A percentile compares a stretch with the other conserved stretches of the same genome.
Evolutionary conservation across 2,797 vertebrate species (phyloP).

Genomic region (Helostoma temminkii): DNA sequence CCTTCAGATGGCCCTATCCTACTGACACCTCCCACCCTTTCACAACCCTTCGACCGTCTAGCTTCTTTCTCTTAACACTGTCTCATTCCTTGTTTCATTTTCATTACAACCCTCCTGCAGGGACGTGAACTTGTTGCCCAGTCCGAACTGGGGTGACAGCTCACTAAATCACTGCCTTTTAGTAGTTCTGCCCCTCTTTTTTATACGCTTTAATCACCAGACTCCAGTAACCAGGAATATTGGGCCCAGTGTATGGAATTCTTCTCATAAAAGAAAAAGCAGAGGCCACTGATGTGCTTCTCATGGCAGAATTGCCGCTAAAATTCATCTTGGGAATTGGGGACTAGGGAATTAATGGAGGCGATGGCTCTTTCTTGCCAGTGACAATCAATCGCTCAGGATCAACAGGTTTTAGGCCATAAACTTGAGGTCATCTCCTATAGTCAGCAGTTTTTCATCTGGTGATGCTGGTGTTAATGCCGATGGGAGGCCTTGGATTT

Average conservation of each 20-base stretch:
- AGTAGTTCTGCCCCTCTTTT: conserved; percentile 82
- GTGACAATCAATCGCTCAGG: conserved; percentile 80
- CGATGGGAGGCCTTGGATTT: conserved; percentile 83
- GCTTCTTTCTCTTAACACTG: conserved; percentile 51
- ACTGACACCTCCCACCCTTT: conserved; percentile 37
- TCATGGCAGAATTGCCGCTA: conserved; percentile 72
- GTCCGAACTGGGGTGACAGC: conserved; percentile 82
- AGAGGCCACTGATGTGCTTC: conserved; percentile 79
- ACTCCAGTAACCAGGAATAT: conserved; percentile 84
- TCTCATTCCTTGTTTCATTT: conserved; percentile 81
- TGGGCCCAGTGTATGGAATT: conserved; percentile 78
- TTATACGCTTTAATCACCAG: conserved; percentile 88
- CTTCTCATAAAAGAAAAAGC: conserved; percentile 78
- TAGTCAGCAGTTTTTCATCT: conserved; percentile 82
- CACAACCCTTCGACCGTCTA: conserved; percentile 33
- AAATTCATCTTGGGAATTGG: conserved; percentile 81
- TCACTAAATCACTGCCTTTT: conserved; percentile 87
- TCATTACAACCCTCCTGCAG: conserved; percentile 83
- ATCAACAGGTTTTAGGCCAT: conserved; percentile 85
- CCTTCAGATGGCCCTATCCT: conserved; percentile 50
- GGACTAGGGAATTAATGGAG: conserved; percentile 51
- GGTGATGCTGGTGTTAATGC: conserved; percentile 65
- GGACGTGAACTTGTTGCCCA: conserved; percentile 84
- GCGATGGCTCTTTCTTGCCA: conserved; percentile 47
- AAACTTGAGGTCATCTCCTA: conserved; percentile 86